phyloP scores from a whole-genome alignment of 1,140 invertebrate genomes.

The Argopecten irradians region DNA sequence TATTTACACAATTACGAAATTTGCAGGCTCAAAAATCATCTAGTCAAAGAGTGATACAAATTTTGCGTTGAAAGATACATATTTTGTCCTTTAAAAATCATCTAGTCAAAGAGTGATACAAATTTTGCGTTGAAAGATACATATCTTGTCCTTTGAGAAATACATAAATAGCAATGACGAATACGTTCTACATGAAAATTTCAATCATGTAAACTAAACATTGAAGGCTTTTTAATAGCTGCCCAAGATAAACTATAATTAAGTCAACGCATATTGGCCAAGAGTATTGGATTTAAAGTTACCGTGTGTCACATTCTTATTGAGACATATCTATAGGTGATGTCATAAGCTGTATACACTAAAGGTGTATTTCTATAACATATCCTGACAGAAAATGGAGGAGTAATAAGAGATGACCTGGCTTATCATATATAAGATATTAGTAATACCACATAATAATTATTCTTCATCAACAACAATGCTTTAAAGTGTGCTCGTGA shows the following conservation, averaged over 20 bases:
- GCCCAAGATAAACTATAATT: neutral
- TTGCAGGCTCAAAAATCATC: neutral
- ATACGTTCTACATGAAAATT: neutral
- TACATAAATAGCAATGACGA: neutral
- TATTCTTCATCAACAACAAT: neutral
- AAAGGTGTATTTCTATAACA: neutral
- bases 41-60: neutral
- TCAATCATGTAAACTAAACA: neutral
- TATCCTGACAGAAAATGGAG: neutral
- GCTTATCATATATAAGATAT: neutral
- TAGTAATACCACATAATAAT: neutral
- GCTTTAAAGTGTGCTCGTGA: neutral
- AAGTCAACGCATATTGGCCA: neutral
- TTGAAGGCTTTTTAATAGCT: neutral
- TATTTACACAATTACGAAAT: neutral
- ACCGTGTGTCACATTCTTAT: neutral
- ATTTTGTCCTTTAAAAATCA: neutral
- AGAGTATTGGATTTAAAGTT: conserved; percentile 1
- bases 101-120: neutral
- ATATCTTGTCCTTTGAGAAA: neutral
- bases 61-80: neutral
- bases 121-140: neutral
- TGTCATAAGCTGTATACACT: neutral
- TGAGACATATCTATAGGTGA: neutral
- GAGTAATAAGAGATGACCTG: neutral